phyloP scores from a whole-genome alignment of 2,888 invertebrate genomes.

The Ormyrus rosae region DNA sequence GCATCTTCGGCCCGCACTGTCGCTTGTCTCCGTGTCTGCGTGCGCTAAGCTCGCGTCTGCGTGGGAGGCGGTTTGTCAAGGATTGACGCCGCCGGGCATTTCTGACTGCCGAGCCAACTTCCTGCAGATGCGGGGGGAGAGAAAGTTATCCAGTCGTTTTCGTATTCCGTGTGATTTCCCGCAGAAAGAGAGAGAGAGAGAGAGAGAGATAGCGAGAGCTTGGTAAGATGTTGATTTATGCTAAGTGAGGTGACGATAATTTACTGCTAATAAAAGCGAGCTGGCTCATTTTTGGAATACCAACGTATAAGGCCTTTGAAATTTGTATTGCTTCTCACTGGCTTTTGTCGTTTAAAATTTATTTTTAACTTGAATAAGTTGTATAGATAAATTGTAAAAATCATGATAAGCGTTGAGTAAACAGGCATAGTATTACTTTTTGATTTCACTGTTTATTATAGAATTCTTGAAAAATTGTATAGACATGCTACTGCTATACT shows the following conservation, averaged over 20 bases:
- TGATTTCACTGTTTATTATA: too few relatives aligned
- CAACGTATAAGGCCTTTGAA: too few relatives aligned
- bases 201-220: too few relatives aligned
- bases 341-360: too few relatives aligned
- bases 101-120: conserved; percentile 46
- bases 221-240: conserved; percentile 35
- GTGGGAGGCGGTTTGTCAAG: conserved; percentile 71
- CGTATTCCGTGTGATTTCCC: conserved; percentile 46
- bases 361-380: too few relatives aligned
- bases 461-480: too few relatives aligned
- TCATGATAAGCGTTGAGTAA: too few relatives aligned
- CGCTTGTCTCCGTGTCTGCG: conserved; percentile 7
- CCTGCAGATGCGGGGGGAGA: not conserved
- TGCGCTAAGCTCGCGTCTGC: not conserved
- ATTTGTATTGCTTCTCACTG: too few relatives aligned
- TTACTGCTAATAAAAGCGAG: not conserved
- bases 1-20: conserved; percentile 23
- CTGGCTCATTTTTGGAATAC: too few relatives aligned
- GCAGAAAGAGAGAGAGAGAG: not conserved
- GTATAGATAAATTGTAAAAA: too few relatives aligned
- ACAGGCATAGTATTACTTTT: too few relatives aligned
- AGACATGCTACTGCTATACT: too few relatives aligned
- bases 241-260: not conserved
- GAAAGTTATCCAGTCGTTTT: not conserved
- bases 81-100: conserved; percentile 60